Evolutionary conservation across 2,888 invertebrate species (phyloP).

Genomic region (Erannis defoliaria): DNA sequence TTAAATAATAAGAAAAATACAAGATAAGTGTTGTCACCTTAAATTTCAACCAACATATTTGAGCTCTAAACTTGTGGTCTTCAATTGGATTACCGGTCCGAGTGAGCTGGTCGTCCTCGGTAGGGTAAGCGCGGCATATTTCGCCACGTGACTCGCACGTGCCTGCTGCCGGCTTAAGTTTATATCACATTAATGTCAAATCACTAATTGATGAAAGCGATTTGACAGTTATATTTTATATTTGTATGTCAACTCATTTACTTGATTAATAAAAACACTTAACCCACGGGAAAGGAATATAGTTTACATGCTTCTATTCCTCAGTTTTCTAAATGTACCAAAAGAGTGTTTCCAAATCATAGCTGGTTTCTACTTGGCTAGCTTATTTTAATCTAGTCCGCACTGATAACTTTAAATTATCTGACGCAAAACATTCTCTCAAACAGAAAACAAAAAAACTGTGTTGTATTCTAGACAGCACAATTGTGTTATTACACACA

Average conservation of each 20-base stretch:
- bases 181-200: constrained; percentile 75
- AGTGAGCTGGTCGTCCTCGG: constrained; percentile 28
- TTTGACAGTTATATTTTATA: constrained; percentile 55
- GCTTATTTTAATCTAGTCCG: no score
- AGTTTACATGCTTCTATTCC: no score
- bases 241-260: neutral
- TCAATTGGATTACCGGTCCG: constrained; percentile 35
- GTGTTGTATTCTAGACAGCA: no score
- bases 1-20: constrained; percentile 69
- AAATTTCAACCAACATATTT: constrained; percentile 40
- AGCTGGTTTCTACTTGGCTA: no score
- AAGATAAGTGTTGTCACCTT: constrained; percentile 62
- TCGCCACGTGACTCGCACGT: constrained; percentile 72
- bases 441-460: no score
- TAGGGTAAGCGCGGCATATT: constrained; percentile 61
- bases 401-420: no score
- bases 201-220: constrained; percentile 72
- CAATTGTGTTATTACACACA: no score
- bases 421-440: no score
- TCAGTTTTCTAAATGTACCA: no score
- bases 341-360: no score
- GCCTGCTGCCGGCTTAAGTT: constrained; percentile 62
- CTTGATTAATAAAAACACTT: constrained; percentile 1
- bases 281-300: neutral
- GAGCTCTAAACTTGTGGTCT: constrained; percentile 28